These are phyloP conservation scores for Cerastoderma edule DNA, from an alignment of 2,888 invertebrate species.

Conservation along the genomic window DNA sequence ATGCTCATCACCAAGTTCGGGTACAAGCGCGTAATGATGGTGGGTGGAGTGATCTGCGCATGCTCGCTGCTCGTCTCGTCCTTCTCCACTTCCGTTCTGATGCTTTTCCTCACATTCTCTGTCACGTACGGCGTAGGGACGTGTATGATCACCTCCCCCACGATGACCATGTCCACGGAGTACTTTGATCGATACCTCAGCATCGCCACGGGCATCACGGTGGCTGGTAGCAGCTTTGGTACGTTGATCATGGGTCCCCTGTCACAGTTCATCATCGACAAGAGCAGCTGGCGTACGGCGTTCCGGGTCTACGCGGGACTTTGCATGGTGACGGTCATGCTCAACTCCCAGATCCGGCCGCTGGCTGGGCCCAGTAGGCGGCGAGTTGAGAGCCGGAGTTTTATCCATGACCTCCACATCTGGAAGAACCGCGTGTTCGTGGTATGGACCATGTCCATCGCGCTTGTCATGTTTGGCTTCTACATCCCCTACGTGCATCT, in stretches of 20 bases:
- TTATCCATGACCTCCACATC: conserved; percentile 69
- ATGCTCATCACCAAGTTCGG: conserved; percentile 67
- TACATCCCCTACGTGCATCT: conserved; percentile 78
- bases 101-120: conserved; percentile 73
- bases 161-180: conserved; percentile 72
- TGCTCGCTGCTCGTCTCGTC: conserved; percentile 70
- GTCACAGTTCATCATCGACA: conserved; percentile 67
- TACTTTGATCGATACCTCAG: conserved; percentile 77
- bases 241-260: conserved; percentile 74
- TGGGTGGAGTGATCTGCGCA: conserved; percentile 70
- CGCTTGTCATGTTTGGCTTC: conserved; percentile 77
- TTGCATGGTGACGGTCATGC: conserved; percentile 53
- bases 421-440: conserved; percentile 77
- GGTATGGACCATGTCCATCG: conserved; percentile 72
- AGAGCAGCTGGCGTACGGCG: conserved; percentile 71
- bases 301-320: conserved; percentile 67
- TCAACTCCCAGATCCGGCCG: conserved; percentile 61
- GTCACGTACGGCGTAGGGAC: conserved; percentile 76
- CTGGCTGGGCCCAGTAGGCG: conserved; percentile 28
- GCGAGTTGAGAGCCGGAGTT: conserved; percentile 41
- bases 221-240: conserved; percentile 76
- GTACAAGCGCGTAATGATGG: conserved; percentile 66
- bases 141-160: conserved; percentile 72
- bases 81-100: conserved; percentile 61
- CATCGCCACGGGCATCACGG: conserved; percentile 74